Evolutionary conservation across 2,797 vertebrate genomes (phyloP).

Genomic region (Erpetoichthys calabaricus): DNA sequence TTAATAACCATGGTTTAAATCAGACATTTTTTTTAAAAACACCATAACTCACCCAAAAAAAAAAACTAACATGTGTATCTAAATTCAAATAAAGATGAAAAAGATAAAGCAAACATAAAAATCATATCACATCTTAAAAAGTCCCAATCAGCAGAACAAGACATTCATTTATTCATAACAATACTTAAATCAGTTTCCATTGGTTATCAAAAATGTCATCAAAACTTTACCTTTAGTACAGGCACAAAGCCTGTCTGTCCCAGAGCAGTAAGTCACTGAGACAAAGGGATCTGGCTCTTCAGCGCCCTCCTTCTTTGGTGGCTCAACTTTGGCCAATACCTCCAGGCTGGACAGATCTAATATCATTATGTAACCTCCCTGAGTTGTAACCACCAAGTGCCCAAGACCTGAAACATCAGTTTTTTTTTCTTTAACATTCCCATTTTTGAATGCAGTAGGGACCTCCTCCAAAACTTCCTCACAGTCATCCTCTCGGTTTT

Average conservation of each 20-base stretch:
- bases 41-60: too few relatives aligned
- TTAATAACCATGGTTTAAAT: too few relatives aligned
- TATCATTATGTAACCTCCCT: conserved; percentile 90
- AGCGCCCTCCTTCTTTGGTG: conserved; percentile 78
- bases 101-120: too few relatives aligned
- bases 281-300: conserved; percentile 88
- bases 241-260: conserved; percentile 94
- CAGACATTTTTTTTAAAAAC: too few relatives aligned
- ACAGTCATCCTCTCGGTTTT: conserved; percentile 85
- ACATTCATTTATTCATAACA: too few relatives aligned
- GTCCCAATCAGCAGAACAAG: too few relatives aligned
- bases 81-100: too few relatives aligned
- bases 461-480: conserved; percentile 80
- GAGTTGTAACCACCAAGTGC: conserved; percentile 92
- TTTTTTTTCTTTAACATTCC: conserved; percentile 61
- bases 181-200: too few relatives aligned
- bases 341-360: conserved; percentile 89
- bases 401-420: conserved; percentile 67
- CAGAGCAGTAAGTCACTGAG: conserved; percentile 96
- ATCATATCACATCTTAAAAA: too few relatives aligned
- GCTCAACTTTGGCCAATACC: conserved; percentile 91
- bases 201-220: neutral
- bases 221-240: conserved; percentile 82
- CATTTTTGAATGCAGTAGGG: conserved; percentile 58
- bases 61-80: too few relatives aligned